Base-by-base conservation (phyloP, 2,888 invertebrate species). In the Latrodectus hesperus region DNA sequence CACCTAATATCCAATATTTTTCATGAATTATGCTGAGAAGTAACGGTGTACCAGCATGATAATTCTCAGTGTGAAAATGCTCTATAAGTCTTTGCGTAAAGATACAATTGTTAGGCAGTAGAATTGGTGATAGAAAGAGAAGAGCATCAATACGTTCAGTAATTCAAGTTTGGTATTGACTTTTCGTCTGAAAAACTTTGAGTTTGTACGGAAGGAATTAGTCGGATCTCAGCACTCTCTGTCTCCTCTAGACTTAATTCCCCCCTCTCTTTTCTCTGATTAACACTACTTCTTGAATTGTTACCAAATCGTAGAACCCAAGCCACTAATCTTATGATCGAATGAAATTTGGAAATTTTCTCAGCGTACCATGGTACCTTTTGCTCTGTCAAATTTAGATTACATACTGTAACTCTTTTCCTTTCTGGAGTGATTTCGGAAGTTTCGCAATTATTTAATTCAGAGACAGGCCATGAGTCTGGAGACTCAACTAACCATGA, bases 321-420 rank as follows among this genome's bases (percentile, higher is more conserved):
- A n/a, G n/a, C n/a, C n/a, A n/a, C n/a, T n/a, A n/a, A n/a, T n/a
- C n/a, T n/a, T n/a, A n/a, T n/a, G 49, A 72, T 72, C 10, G 49
- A 51, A 51, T 12, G 14, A 72, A 51, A 72, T 51, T 72, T 72
- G 8, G 49, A 72, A 52, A 72, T 12, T 72, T 52, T 72, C 14
- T 6, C 38, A 14, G 72, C 49, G 2, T 72, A 72, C 52, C 72
- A 49, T 1, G 49, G 1, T 51, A 72, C 0, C 14, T 38, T 49
- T 52, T 72, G 5, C n/a, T 38, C 72, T 10, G 72, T 17, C n/a
- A 72, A 49, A 49, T 72, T 72, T 49, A 72, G 38, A 72, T 72
- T 72, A 3, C 52, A 49, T 8, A 72, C 12, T 72, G 11, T 49
- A 52, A 51, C 72, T 10, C 16, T 72, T 72, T 49, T 17, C 14